Conservation (phyloP, 1,140 invertebrate genomes). For the Orchesella cincta region DNA sequence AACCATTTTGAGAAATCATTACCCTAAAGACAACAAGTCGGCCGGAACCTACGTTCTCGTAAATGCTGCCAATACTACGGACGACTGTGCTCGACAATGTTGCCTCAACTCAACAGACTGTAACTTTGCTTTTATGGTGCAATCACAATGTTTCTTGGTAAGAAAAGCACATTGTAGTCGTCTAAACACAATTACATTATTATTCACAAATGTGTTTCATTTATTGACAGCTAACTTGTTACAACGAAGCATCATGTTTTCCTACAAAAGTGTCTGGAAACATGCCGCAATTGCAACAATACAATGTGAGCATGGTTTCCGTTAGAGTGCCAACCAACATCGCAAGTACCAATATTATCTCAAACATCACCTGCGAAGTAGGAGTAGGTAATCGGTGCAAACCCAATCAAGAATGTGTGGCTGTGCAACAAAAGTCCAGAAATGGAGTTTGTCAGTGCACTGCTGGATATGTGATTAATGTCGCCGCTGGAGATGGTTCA, state of each 20-base stretch:
- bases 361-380: slow-evolving; percentile 52
- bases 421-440: slow-evolving; percentile 54
- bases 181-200: background rate
- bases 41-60: slow-evolving; percentile 52
- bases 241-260: slow-evolving; percentile 51
- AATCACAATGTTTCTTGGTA: slow-evolving; percentile 68
- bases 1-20: slow-evolving; percentile 16
- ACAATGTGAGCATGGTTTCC: slow-evolving; percentile 72
- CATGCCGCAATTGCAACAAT: slow-evolving; percentile 60
- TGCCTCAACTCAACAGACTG: slow-evolving; percentile 66
- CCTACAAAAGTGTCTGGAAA: slow-evolving; percentile 59
- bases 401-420: slow-evolving; percentile 54
- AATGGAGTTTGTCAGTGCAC: slow-evolving; percentile 71
- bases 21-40: background rate
- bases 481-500: slow-evolving; percentile 54
- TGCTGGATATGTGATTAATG: slow-evolving; percentile 62
- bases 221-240: background rate
- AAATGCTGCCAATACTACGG: slow-evolving; percentile 60
- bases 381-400: slow-evolving; percentile 52
- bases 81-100: slow-evolving; percentile 71
- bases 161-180: background rate
- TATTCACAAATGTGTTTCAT: background rate
- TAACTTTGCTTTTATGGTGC: slow-evolving; percentile 76
- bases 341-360: background rate
- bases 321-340: slow-evolving; percentile 59